Base-by-base conservation (phyloP, 2,113 vertebrate genomes). In the Siphamia tubifer region DNA sequence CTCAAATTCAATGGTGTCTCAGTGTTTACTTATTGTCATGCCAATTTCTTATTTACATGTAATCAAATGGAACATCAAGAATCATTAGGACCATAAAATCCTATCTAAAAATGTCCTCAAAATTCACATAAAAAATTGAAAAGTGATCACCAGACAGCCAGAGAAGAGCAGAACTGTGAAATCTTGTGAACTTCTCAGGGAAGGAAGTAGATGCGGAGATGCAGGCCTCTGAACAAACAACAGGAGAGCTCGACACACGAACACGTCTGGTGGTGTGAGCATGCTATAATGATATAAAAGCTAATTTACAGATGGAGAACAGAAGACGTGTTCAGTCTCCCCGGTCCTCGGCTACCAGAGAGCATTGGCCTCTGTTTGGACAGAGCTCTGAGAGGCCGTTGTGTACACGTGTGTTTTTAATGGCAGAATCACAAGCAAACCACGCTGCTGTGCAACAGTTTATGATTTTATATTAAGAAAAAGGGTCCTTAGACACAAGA, bases 401-500 rank as follows among this genome's bases (percentile, higher is more conserved):
- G 77, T 91, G 67, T 49, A 62, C 47, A 32, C 6, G 72, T 49
- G 28, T 88, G 82, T 92, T 86, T 88, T 73, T 82, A 68, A 89
- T 87, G 81, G 87, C 86, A 82, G 55, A 71, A 40, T 61, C 28
- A 21, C 77, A 83, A 71, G 80, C 63, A 57, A 74, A 86, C 78
- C 72, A 58, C 44, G 42, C 55, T 15, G 58, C 82, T 64, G 71
- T 53, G 66, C 68, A 75, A 55, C 73, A 74, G 74, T 79, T 72
- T 84, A 76, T 72, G 74, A 83, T 78, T 77, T 85, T 77, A 81
- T 87, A 85, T 88, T 82, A 84, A 86, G 88, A 82, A 80, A 27
- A 69, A 49, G 36, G 36, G 44, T 70, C 51, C 52, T 82, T 39
- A 43, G 72, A 68, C 81, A 73, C 73, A 57, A 54, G 15, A 74